phyloP scores from a whole-genome alignment of 37 sponge, comb jelly and placozoan species.

The Dysidea cf. avara region DNA sequence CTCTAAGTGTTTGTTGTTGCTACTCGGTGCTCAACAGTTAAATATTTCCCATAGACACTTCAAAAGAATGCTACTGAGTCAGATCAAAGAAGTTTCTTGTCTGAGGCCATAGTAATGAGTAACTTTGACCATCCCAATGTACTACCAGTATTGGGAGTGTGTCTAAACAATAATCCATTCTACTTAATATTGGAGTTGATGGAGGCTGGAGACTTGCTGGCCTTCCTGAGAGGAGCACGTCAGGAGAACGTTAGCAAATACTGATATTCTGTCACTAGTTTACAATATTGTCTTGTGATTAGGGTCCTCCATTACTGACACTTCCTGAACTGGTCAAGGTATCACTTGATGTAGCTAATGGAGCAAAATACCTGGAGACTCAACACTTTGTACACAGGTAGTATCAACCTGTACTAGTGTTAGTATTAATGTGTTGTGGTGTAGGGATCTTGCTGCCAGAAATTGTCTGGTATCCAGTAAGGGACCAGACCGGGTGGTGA shows the following conservation, averaged over 20 bases:
- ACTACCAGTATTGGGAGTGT: slow-evolving; percentile 71
- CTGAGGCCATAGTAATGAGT: slow-evolving; percentile 79
- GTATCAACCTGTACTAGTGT: no score
- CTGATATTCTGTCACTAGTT: background rate
- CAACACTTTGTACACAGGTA: slow-evolving; percentile 82
- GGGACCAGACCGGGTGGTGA: slow-evolving; percentile 77
- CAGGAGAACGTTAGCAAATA: slow-evolving; percentile 43
- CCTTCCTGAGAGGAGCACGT: slow-evolving; percentile 73
- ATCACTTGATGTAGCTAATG: slow-evolving; percentile 65
- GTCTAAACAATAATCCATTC: slow-evolving; percentile 75
- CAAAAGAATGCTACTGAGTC: slow-evolving; percentile 59
- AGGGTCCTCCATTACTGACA: slow-evolving; percentile 76
- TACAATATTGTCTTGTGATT: no score
- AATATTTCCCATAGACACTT: slow-evolving; percentile 47
- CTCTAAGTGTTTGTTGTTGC: background rate
- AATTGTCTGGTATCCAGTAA: no score
- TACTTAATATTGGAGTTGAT: slow-evolving; percentile 89
- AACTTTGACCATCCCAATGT: slow-evolving; percentile 81
- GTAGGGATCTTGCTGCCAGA: no score
- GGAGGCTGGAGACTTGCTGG: slow-evolving; percentile 78
- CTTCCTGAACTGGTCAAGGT: no score
- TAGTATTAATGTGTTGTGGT: slow-evolving; percentile 70
- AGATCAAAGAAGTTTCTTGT: slow-evolving; percentile 65
- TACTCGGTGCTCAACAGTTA: background rate
- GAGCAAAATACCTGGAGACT: slow-evolving; percentile 71